phyloP scores from a whole-genome alignment of 2,113 vertebrate genomes.

The Scolopax mira region DNA sequence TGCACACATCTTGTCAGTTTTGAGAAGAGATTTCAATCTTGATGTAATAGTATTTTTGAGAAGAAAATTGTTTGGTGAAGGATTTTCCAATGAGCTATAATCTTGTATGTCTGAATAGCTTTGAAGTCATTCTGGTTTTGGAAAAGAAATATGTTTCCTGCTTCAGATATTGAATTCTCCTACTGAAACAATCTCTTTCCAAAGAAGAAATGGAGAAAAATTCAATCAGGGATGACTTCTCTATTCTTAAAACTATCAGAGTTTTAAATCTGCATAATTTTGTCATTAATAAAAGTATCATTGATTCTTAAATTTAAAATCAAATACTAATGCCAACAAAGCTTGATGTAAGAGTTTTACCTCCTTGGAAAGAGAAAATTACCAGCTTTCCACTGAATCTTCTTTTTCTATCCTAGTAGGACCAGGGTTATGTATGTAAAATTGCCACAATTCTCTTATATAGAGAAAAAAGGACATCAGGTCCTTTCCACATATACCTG shows the following conservation, averaged over 20 bases:
- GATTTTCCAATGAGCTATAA: constrained; percentile 7
- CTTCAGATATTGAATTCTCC: background rate
- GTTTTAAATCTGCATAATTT: background rate
- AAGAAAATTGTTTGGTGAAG: constrained; percentile 7
- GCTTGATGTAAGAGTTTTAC: background rate
- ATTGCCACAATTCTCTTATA: background rate
- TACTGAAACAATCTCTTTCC: background rate
- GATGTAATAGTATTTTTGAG: background rate
- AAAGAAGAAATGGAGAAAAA: background rate
- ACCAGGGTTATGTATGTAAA: background rate
- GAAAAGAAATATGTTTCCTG: background rate
- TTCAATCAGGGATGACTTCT: background rate
- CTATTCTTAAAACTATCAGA: background rate
- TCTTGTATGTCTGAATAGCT: background rate
- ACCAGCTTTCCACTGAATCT: background rate
- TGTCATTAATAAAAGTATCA: background rate
- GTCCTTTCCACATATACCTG: background rate
- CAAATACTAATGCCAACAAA: background rate
- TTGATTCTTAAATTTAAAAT: background rate
- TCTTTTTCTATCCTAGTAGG: background rate
- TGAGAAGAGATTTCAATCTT: background rate
- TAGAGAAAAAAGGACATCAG: background rate
- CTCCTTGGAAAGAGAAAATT: background rate
- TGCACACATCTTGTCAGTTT: background rate
- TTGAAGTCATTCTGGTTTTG: background rate